These are phyloP conservation scores for Esox masquinongy DNA, from an alignment of 2,797 vertebrate species.

Conservation along the genomic window DNA sequence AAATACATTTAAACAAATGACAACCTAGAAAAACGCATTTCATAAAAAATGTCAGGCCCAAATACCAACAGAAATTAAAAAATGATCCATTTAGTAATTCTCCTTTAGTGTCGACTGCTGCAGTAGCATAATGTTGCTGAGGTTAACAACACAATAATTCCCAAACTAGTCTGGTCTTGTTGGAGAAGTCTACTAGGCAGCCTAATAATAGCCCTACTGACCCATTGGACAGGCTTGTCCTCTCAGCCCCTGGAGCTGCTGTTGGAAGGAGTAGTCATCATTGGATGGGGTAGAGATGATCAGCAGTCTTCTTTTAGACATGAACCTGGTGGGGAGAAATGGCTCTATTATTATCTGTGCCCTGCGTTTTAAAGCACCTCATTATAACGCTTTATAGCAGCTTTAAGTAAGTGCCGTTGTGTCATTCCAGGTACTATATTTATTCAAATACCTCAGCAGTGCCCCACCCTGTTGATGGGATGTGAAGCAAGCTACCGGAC, in stretches of 20 bases:
- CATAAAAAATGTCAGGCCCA: no score
- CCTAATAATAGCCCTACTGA: slow-evolving; percentile 38
- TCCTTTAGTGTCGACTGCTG: neutral
- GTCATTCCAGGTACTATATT: neutral
- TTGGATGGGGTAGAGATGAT: slow-evolving; percentile 74
- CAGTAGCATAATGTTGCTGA: neutral
- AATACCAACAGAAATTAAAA: neutral
- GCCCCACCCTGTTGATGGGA: slow-evolving; percentile 39
- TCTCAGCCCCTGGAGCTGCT: slow-evolving; percentile 73
- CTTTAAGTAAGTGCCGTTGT: neutral
- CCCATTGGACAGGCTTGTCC: slow-evolving; percentile 77
- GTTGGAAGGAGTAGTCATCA: slow-evolving; percentile 78
- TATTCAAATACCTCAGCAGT: slow-evolving; percentile 68
- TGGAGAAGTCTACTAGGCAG: neutral
- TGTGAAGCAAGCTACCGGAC: slow-evolving; percentile 53
- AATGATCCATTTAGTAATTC: neutral
- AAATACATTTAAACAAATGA: no score
- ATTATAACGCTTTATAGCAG: neutral
- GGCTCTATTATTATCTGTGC: neutral
- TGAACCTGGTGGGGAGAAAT: slow-evolving; percentile 62
- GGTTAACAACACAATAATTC: neutral
- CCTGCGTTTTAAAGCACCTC: neutral
- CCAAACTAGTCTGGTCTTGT: neutral
- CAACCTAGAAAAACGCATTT: no score
- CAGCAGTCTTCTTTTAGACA: slow-evolving; percentile 77